Evolutionary conservation across 2,888 invertebrate genomes (phyloP), one percentile per base, ranked within the genome.

Genomic region (Helicoverpa assulta): DNA sequence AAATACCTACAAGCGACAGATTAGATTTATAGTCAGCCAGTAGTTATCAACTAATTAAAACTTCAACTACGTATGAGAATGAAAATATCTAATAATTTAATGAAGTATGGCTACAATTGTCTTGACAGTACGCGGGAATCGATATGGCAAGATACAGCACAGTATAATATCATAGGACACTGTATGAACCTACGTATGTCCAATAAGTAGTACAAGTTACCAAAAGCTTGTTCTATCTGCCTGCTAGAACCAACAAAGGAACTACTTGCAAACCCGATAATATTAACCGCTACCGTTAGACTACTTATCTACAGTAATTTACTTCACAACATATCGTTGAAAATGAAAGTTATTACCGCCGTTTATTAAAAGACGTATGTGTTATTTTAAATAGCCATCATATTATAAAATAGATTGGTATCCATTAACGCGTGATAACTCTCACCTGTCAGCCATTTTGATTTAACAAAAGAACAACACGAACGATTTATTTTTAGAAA

Each of bases 341-440:
- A 63, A 56, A 74, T 29, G 37, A 47, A 50, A 68, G 69, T 68
- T 71, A 58, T 54, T 57, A 67, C 8, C 26, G 67, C 4, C 18
- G 14, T 26, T 18, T 57, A 71, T 53, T 53, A 67, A 57, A 57
- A 75, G 68, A 37, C 21, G 53, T n/a, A 40, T 52, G 26, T 12
- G 75, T 16, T 26, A 52, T 75, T 76, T 40, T 47, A 76, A 67
- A 67, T 47, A 54, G 54, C 52, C 50, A 73, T 56, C 43, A 55
- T 58, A 55, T 73, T 72, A 71, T 29, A 59, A 71, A 55, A 50
- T 33, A 43, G 19, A 57, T 58, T 71, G 70, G 66, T 55, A 76
- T 65, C 63, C 66, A 76, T 76, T 78, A 73, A 62, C 78, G 54
- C 19, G 40, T 62, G 72, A 77, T 69, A 76, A 68, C 65, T 82